A percentile compares a stretch with the other conserved stretches of the same genome.
phyloP scores from a whole-genome alignment of 92 coral and sea anemone species.

The Zoanthus gigantus region DNA sequence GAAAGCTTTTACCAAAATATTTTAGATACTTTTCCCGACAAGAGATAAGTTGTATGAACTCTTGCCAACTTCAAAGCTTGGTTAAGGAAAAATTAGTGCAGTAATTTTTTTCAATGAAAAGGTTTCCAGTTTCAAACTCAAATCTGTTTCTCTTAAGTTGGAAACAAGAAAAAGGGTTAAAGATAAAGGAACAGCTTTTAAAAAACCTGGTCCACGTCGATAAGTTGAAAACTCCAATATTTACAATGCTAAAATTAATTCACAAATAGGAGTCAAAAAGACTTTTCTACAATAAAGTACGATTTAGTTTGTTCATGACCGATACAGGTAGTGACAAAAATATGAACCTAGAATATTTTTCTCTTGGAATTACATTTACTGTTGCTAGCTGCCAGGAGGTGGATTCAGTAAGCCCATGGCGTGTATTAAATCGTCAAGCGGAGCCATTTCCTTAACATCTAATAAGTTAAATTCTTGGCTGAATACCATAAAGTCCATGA shows the following conservation, averaged over 20 bases:
- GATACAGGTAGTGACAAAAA: not conserved
- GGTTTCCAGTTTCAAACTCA: too few species aligned
- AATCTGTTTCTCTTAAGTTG: too few species aligned
- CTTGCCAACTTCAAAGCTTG: too few species aligned
- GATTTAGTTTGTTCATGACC: not conserved
- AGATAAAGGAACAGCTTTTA: too few species aligned
- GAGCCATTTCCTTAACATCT: conserved; percentile 93
- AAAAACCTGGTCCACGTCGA: too few species aligned
- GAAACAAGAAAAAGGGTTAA: too few species aligned
- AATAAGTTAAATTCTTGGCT: conserved; percentile 87
- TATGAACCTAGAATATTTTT: not conserved
- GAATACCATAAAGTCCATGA: conserved; percentile 88
- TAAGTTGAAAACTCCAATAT: too few species aligned
- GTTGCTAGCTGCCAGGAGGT: conserved; percentile 7
- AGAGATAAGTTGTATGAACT: too few species aligned
- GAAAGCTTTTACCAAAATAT: too few species aligned
- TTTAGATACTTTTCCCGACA: too few species aligned
- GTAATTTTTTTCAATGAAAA: too few species aligned
- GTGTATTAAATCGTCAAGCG: conserved; percentile 91
- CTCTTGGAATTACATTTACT: not conserved
- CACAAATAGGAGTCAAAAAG: not conserved
- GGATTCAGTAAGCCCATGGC: conserved; percentile 77
- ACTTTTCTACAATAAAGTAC: not conserved
- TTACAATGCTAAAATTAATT: not conserved
- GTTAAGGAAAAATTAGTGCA: too few species aligned